A percentile compares a stretch with the other conserved stretches of the same genome.
phyloP scores from a whole-genome alignment of 2,888 invertebrate species.

The Sericinus montela region DNA sequence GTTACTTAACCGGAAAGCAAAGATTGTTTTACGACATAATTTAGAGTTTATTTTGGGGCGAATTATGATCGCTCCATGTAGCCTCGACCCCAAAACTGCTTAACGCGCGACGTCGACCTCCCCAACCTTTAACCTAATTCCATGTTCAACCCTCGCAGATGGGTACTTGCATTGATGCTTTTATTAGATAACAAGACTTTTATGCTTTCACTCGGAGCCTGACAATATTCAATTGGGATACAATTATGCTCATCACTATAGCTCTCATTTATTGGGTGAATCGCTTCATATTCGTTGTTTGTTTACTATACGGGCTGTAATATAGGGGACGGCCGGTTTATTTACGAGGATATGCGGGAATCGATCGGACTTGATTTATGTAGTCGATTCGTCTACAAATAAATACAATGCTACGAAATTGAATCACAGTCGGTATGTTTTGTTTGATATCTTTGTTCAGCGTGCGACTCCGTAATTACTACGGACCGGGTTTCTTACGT shows the following conservation, averaged over 20 bases:
- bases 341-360: constrained; percentile 6
- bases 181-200: constrained; percentile 49
- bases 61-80: constrained; percentile 54
- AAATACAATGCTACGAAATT: not conserved
- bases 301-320: constrained; percentile 28
- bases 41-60: constrained; percentile 48
- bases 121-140: constrained; percentile 66
- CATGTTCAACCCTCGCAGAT: constrained; percentile 49
- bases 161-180: constrained; percentile 49
- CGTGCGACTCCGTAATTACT: constrained; percentile 6
- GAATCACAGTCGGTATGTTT: constrained; percentile 21
- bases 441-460: too few relatives aligned
- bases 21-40: constrained; percentile 44
- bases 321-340: constrained; percentile 11
- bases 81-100: constrained; percentile 54
- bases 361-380: not conserved
- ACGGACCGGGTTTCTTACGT: constrained; percentile 39
- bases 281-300: constrained; percentile 34
- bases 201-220: constrained; percentile 24
- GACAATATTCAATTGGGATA: constrained; percentile 36
- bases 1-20: constrained; percentile 24
- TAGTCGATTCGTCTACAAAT: not conserved
- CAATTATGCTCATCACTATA: constrained; percentile 32
- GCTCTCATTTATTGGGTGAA: constrained; percentile 31
- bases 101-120: constrained; percentile 44